phyloP scores from a whole-genome alignment of 2,888 invertebrate genomes.

The Malthinus flaveolus region DNA sequence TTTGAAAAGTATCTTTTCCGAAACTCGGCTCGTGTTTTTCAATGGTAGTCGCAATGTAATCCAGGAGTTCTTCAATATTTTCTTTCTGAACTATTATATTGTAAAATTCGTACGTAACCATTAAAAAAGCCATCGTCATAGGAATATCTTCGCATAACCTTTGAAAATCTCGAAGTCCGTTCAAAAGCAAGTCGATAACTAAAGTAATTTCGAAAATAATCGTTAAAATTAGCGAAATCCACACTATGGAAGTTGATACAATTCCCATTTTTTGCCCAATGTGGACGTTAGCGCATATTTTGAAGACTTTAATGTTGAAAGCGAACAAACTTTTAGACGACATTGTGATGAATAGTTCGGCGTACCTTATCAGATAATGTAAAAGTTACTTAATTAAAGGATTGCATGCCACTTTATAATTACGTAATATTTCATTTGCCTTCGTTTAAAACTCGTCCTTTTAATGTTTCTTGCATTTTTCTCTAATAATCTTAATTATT shows the following conservation, averaged over 20 bases:
- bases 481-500: too few species aligned
- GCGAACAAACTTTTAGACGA: slow-evolving; percentile 17
- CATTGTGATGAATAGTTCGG: slow-evolving; percentile 11
- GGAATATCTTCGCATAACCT: slow-evolving; percentile 21
- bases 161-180: slow-evolving; percentile 16
- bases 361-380: slow-evolving; percentile 6
- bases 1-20: slow-evolving; percentile 9
- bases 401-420: slow-evolving; percentile 19
- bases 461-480: too few species aligned
- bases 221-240: slow-evolving; percentile 7
- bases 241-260: slow-evolving; percentile 1
- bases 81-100: slow-evolving; percentile 19
- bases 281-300: slow-evolving; percentile 23
- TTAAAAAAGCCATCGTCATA: slow-evolving; percentile 21
- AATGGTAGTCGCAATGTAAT: slow-evolving; percentile 10
- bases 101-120: slow-evolving; percentile 23
- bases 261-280: slow-evolving; percentile 15
- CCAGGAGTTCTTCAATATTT: slow-evolving; percentile 16
- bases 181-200: slow-evolving; percentile 10
- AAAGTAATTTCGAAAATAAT: slow-evolving; percentile 12
- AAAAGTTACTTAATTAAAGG: slow-evolving; percentile 15
- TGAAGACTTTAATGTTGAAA: slow-evolving; percentile 21
- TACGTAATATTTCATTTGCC: slow-evolving; percentile 6
- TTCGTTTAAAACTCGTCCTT: too few species aligned
- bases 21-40: background rate